Evolutionary conservation across 2,797 vertebrate genomes (phyloP).

Genomic region (Notolabrus celidotus): DNA sequence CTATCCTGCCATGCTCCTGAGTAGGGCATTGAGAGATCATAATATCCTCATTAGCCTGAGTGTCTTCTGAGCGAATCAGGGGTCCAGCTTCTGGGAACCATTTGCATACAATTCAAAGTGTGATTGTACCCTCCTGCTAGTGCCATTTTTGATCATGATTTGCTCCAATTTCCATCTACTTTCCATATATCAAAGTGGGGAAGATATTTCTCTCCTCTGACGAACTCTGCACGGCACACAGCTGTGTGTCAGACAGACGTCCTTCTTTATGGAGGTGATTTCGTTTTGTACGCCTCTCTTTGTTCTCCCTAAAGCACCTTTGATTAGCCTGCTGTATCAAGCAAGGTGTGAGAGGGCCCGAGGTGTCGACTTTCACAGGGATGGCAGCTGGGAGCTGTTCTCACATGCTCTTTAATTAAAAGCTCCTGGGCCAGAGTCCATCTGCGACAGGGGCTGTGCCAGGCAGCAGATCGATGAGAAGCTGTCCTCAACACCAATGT

Average conservation of each 20-base stretch:
- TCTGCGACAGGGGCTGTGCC: slow-evolving; percentile 81
- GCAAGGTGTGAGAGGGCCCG: slow-evolving; percentile 74
- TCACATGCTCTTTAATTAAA: slow-evolving; percentile 90
- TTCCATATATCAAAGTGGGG: slow-evolving; percentile 74
- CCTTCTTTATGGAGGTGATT: slow-evolving; percentile 69
- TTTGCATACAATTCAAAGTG: slow-evolving; percentile 86
- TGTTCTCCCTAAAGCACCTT: slow-evolving; percentile 79
- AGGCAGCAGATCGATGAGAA: slow-evolving; percentile 82
- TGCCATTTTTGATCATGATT: slow-evolving; percentile 79
- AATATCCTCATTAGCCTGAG: slow-evolving; percentile 84
- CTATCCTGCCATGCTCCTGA: slow-evolving; percentile 76
- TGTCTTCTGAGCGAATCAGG: slow-evolving; percentile 75
- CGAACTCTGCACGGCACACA: slow-evolving; percentile 26
- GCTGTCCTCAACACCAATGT: slow-evolving; percentile 79
- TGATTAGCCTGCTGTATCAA: slow-evolving; percentile 79
- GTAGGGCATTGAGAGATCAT: slow-evolving; percentile 78
- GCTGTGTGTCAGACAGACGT: slow-evolving; percentile 62
- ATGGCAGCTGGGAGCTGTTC: slow-evolving; percentile 87
- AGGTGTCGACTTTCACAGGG: slow-evolving; percentile 84
- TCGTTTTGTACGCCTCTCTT: slow-evolving; percentile 70
- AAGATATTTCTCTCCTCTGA: slow-evolving; percentile 49
- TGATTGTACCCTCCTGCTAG: slow-evolving; percentile 81
- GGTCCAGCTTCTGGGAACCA: slow-evolving; percentile 79
- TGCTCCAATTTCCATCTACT: slow-evolving; percentile 82
- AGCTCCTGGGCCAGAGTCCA: slow-evolving; percentile 85